Evolutionary conservation across 2,113 vertebrate species (phyloP).

Genomic region (Echinops telfairi): DNA sequence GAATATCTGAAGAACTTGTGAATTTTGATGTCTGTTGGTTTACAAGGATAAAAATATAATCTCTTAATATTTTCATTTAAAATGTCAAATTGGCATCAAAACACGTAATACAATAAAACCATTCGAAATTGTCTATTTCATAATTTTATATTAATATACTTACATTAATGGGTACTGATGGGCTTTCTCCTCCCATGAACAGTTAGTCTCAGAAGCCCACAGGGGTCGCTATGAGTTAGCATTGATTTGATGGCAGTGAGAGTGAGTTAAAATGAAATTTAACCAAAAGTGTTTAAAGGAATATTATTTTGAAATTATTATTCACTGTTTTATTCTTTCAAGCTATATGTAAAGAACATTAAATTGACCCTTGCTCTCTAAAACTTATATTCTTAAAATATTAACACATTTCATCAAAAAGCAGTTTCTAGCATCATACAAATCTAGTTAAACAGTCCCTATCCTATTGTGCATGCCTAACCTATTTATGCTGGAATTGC

Average conservation of each 20-base stretch:
- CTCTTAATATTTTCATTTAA: constrained; percentile 44
- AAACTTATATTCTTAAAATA: constrained; percentile 16
- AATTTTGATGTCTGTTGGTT: constrained; percentile 92
- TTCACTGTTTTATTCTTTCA: not conserved
- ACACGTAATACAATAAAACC: constrained; percentile 40
- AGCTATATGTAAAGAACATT: not conserved
- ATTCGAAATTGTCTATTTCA: constrained; percentile 6
- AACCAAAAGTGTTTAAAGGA: constrained; percentile 5
- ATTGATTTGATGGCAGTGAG: too few species aligned
- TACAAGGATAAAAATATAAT: constrained; percentile 60
- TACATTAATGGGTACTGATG: too few species aligned
- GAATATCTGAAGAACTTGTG: constrained; percentile 91
- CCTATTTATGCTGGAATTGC: not conserved
- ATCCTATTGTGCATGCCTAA: not conserved
- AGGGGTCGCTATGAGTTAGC: too few species aligned
- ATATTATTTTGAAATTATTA: not conserved
- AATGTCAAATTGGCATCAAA: constrained; percentile 48
- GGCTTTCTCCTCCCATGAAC: too few species aligned
- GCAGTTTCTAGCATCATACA: not conserved
- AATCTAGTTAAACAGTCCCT: not conserved
- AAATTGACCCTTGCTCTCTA: not conserved
- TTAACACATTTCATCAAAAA: constrained; percentile 14
- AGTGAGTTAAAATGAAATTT: not conserved
- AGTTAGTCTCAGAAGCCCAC: too few species aligned
- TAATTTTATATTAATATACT: constrained; percentile 35